Percentiles rank a stretch among this genome's conserved stretches.
Evolutionary conservation across 1,140 invertebrate genomes (phyloP).

Genomic region (Drosophila funebris): DNA sequence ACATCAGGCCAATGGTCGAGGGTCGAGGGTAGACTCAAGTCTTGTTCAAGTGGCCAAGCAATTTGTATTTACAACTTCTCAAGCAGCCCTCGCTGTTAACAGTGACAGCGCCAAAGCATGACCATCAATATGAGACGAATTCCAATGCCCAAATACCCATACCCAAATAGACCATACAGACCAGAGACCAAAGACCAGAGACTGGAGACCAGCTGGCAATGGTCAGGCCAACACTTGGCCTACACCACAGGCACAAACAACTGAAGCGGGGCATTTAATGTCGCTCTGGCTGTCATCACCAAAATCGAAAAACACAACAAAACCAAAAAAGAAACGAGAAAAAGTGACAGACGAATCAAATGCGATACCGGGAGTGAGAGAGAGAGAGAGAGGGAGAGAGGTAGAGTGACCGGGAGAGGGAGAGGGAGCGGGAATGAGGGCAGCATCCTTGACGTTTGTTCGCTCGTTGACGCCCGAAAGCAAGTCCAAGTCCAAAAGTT

Average conservation of each 20-base stretch:
- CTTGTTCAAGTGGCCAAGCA: neutral
- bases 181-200: constrained; percentile 7
- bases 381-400: no score
- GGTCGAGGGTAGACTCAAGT: neutral
- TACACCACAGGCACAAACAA: constrained; percentile 70
- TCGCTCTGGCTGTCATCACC: constrained; percentile 78
- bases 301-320: constrained; percentile 76
- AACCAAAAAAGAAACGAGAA: constrained; percentile 45
- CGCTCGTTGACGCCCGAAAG: constrained; percentile 73
- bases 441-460: constrained; percentile 79
- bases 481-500: constrained; percentile 25
- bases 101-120: constrained; percentile 45
- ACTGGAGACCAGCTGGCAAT: constrained; percentile 46
- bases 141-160: constrained; percentile 28
- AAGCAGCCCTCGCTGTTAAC: constrained; percentile 49
- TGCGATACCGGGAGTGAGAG: neutral
- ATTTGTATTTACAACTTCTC: constrained; percentile 14
- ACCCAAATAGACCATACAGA: constrained; percentile 24
- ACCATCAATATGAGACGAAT: constrained; percentile 73
- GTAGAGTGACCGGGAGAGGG: no score
- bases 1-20: no score
- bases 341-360: constrained; percentile 54
- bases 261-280: constrained; percentile 80
- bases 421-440: constrained; percentile 42
- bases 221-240: constrained; percentile 43